Evolutionary conservation across 2,113 vertebrate genomes (phyloP).

Genomic region (Varanus komodoensis): DNA sequence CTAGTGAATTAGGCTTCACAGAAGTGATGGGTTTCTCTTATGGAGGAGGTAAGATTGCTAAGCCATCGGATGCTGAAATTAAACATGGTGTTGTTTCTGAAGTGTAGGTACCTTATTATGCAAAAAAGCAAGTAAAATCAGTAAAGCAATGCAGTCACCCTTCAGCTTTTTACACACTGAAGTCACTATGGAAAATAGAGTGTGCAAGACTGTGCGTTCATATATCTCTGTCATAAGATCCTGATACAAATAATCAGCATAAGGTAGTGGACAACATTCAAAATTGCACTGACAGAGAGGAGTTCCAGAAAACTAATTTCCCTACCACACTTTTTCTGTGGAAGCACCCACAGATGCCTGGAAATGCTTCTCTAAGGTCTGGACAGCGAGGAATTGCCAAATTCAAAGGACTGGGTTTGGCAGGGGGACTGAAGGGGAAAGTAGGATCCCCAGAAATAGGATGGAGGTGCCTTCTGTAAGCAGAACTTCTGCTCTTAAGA

Average conservation of each 20-base stretch:
- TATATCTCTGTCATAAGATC: background rate
- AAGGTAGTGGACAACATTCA: background rate
- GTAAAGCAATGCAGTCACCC: background rate
- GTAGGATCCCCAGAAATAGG: background rate
- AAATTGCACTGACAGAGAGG: background rate
- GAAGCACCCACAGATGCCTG: background rate
- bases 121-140: background rate
- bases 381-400: background rate
- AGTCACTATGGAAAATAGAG: background rate
- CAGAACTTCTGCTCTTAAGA: background rate
- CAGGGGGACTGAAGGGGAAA: background rate
- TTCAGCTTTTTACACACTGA: background rate
- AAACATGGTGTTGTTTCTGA: background rate
- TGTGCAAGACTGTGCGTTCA: background rate
- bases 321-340: background rate
- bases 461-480: background rate
- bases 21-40: background rate
- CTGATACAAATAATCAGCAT: background rate
- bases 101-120: background rate
- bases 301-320: background rate
- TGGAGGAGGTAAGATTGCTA: background rate
- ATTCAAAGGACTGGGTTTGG: background rate
- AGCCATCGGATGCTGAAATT: background rate
- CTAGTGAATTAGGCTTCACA: background rate
- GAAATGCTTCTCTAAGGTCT: background rate